Percentiles rank a stretch among this genome's conserved stretches.
Conservation (phyloP, 2,888 invertebrate species). For the Drosophila kanekoi region DNA sequence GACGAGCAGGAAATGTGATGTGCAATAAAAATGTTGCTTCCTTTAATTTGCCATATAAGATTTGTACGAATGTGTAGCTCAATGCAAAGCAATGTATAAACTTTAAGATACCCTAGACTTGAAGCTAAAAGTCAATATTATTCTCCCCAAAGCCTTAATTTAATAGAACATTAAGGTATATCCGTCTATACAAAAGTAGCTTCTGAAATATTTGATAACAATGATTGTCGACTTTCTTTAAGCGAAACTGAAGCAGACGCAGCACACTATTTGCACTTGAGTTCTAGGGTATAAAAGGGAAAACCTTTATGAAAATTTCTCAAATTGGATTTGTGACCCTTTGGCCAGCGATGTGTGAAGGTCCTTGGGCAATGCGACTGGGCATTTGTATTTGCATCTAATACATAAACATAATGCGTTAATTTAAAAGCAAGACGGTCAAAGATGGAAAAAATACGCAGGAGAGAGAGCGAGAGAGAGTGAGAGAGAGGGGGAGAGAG, state of each 20-base stretch:
- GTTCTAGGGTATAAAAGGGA: constrained; percentile 37
- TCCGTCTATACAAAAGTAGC: neutral
- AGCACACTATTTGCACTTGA: neutral
- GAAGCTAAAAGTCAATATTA: neutral
- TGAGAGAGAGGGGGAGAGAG: constrained; percentile 7
- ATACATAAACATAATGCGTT: constrained; percentile 82
- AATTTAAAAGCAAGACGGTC: constrained; percentile 67
- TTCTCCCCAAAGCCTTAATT: too few species aligned
- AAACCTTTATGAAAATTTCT: constrained; percentile 53
- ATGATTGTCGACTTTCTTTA: neutral
- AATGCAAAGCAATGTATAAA: neutral
- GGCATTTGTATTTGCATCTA: constrained; percentile 74
- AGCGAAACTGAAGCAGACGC: neutral
- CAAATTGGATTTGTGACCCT: constrained; percentile 81
- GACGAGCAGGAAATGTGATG: constrained; percentile 59
- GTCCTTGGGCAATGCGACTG: constrained; percentile 70
- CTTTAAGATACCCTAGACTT: constrained; percentile 22
- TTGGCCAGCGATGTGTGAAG: constrained; percentile 81
- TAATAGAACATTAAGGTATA: neutral
- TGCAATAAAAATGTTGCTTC: constrained; percentile 72
- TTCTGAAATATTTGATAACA: too few species aligned
- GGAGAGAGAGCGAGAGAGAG: constrained; percentile 8
- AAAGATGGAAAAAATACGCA: constrained; percentile 35
- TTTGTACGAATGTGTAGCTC: constrained; percentile 34
- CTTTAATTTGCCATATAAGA: constrained; percentile 52